Evolutionary conservation across 2,797 vertebrate genomes (phyloP), one percentile per base, ranked within the genome.

Genomic region (Phataginus tetradactyla): DNA sequence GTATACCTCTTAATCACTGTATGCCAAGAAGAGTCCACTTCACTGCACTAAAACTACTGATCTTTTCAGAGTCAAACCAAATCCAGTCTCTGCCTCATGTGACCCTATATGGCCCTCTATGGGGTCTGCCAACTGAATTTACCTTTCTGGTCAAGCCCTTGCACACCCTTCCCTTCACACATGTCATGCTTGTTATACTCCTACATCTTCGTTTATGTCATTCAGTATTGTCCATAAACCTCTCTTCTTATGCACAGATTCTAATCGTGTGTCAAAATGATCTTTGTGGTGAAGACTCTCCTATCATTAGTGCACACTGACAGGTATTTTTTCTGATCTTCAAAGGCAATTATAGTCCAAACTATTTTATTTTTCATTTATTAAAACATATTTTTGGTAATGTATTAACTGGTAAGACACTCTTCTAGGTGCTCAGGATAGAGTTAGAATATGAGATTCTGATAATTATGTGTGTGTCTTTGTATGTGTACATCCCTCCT

Each of bases 161-260:
- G 0, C 0, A 1, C 1, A 80, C 29, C 20, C 13, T 69, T 39
- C 23, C 10, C 10, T 18, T 89, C 6, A 55, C 0, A 61, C 1
- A 9, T 5, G 21, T 7, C 18, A 78, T 61, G 23, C 11, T 34
- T 55, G 45, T 34, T 63, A 61, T 6, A 32, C 14, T 34, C 21
- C 39, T 59, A n/a, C 29, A 9, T 45, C 25, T 94, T 85, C 63
- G 32, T 2, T 68, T 13, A 14, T 34, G 10, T 71, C 5, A 12
- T 9, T 1, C 2, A 23, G n/a, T n/a, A 57, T 4, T 20, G 6
- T 90, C 39, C 9, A 7, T 55, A 11, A 5, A 51, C 4, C 1
- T 71, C 15, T 53, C 7, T 69, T 21, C 3, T 15, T 61, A 14
- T 18, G 45, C 10, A 6, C 18, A 14, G 59, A 72, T 64, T 49